phyloP scores from a whole-genome alignment of 2,888 invertebrate species.

The Leptodirus hochenwartii region DNA sequence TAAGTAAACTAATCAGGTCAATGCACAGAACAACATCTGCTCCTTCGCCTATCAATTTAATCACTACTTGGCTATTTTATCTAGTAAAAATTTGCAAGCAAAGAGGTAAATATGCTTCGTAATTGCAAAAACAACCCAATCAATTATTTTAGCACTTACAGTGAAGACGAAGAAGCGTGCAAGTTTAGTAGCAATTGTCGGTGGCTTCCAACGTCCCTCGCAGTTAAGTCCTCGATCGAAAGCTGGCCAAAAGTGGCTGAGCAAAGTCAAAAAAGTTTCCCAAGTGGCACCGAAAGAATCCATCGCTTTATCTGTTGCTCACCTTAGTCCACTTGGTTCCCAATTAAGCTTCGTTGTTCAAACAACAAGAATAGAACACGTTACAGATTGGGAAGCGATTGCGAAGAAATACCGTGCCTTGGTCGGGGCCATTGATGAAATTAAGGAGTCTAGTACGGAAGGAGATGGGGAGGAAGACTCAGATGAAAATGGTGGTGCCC shows the following conservation, averaged over 20 bases:
- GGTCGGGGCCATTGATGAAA: conserved; percentile 40
- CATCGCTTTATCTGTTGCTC: conserved; percentile 59
- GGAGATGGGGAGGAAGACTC: conserved; percentile 22
- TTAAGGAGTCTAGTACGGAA: conserved; percentile 24
- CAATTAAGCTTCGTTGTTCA: conserved; percentile 64
- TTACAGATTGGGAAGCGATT: conserved; percentile 81
- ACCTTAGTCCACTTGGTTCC: conserved; percentile 67
- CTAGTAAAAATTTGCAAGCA: conserved; percentile 57
- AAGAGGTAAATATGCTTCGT: conserved; percentile 27
- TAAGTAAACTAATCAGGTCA: conserved; percentile 93
- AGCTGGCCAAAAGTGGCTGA: conserved; percentile 77
- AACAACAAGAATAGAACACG: conserved; percentile 66
- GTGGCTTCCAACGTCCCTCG: conserved; percentile 44
- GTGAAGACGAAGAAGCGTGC: conserved; percentile 43
- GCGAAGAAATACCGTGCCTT: conserved; percentile 75
- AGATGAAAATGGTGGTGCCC: conserved; percentile 19
- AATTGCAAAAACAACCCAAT: no score
- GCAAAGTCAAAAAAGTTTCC: conserved; percentile 64
- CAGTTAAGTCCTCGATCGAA: conserved; percentile 67
- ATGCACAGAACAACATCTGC: conserved; percentile 98
- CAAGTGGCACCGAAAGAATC: conserved; percentile 70
- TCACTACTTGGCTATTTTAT: conserved; percentile 87
- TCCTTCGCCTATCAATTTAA: conserved; percentile 91
- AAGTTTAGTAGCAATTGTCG: conserved; percentile 69
- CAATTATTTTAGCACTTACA: conserved; percentile 13